Percentiles rank a stretch among this genome's conserved stretches.
phyloP scores from a whole-genome alignment of 2,113 vertebrate genomes.

The Myotis lucifugus region DNA sequence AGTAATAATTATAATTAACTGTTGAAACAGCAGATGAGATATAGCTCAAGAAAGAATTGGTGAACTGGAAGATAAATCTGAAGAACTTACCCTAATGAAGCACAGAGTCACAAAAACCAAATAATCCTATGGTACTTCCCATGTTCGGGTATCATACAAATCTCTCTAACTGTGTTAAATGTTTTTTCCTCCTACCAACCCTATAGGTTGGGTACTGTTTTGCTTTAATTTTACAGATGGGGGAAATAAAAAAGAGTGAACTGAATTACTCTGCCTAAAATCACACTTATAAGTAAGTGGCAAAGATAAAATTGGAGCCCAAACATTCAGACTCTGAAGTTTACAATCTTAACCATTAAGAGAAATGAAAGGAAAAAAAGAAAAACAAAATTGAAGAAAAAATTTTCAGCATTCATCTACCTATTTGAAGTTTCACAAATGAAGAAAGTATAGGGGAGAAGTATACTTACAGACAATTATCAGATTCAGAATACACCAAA shows the following conservation, averaged over 20 bases:
- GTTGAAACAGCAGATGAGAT: not conserved
- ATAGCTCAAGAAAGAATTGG: not conserved
- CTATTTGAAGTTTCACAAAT: not conserved
- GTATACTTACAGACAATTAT: not conserved
- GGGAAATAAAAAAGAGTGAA: not conserved
- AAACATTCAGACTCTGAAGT: not conserved
- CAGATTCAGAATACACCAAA: not conserved
- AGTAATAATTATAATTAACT: not conserved
- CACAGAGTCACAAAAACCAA: not conserved
- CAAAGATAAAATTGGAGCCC: not conserved
- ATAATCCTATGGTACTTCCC: not conserved
- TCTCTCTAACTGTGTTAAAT: not conserved
- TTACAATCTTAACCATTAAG: not conserved
- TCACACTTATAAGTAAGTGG: not conserved
- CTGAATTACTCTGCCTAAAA: not conserved
- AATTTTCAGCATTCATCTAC: not conserved
- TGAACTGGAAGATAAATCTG: not conserved
- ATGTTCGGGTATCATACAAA: not conserved
- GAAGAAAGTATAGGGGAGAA: not conserved
- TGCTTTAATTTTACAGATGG: not conserved
- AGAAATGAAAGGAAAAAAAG: not conserved
- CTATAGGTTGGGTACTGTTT: not conserved
- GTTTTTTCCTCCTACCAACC: not conserved
- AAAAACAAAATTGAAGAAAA: not conserved
- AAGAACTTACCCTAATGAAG: not conserved